Conservation (phyloP, 2,888 invertebrate genomes). For the Alloscopus bannaensis region DNA sequence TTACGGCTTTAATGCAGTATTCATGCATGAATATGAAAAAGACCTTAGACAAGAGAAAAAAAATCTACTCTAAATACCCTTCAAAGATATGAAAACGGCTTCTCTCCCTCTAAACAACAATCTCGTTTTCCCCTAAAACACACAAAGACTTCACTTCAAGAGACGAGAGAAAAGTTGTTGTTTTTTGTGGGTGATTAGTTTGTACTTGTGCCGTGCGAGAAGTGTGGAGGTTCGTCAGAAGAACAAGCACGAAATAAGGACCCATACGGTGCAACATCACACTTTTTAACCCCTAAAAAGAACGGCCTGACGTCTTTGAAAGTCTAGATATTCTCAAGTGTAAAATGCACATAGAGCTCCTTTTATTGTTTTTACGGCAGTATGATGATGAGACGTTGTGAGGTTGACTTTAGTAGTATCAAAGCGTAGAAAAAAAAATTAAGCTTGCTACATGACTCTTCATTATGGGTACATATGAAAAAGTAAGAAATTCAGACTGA, state of each 20-base stretch:
- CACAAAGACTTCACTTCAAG: too few species aligned
- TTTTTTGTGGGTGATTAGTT: not conserved
- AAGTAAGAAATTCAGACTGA: constrained; percentile 21
- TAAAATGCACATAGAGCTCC: constrained; percentile 1
- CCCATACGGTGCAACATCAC: constrained; percentile 5
- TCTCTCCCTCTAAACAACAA: constrained; percentile 18
- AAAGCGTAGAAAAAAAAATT: too few species aligned
- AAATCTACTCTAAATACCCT: constrained; percentile 30
- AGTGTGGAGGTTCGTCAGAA: not conserved
- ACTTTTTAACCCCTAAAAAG: not conserved
- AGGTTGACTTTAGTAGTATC: too few species aligned
- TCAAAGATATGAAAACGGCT: constrained; percentile 34
- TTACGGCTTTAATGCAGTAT: constrained; percentile 30
- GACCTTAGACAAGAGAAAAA: constrained; percentile 22
- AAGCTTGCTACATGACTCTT: not conserved
- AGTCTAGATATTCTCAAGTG: too few species aligned
- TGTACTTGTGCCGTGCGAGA: not conserved
- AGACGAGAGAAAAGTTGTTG: constrained; percentile 8
- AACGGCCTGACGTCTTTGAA: not conserved
- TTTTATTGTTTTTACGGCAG: constrained; percentile 17
- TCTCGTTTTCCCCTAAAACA: constrained; percentile 3
- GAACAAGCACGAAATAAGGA: constrained; percentile 10
- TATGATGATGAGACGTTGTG: constrained; percentile 8
- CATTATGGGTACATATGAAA: constrained; percentile 47
- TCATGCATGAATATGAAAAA: not conserved